phyloP scores from a whole-genome alignment of 2,797 vertebrate genomes.

The Fistularia commersonii region DNA sequence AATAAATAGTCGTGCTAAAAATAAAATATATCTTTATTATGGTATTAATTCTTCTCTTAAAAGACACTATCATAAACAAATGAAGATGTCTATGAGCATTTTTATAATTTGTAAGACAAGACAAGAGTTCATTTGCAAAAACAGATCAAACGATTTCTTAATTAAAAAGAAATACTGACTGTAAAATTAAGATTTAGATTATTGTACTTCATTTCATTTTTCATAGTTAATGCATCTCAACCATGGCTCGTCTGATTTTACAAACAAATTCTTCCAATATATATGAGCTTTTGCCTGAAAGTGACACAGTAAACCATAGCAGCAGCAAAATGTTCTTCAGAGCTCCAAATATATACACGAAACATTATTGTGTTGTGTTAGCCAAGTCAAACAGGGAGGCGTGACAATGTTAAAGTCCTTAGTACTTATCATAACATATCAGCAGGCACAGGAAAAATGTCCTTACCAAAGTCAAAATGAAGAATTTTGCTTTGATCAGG shows the following conservation, averaged over 20 bases:
- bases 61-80: conserved; percentile 41
- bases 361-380: conserved; percentile 12
- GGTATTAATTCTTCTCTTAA: conserved; percentile 68
- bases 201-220: too few species aligned
- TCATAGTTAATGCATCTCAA: too few species aligned
- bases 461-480: conserved; percentile 4
- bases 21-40: conserved; percentile 77
- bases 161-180: too few species aligned
- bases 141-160: too few species aligned
- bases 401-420: conserved; percentile 23
- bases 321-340: conserved; percentile 57
- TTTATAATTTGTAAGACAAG: conserved; percentile 29
- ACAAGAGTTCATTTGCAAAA: conserved; percentile 2
- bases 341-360: conserved; percentile 29
- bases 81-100: conserved; percentile 34
- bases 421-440: conserved; percentile 22
- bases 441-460: conserved; percentile 30
- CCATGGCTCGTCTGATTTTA: too few species aligned
- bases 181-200: too few species aligned
- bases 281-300: conserved; percentile 24
- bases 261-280: conserved; percentile 4
- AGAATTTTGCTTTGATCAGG: conserved; percentile 15
- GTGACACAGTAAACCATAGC: conserved; percentile 55
- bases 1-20: conserved; percentile 54
- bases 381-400: conserved; percentile 14